Base-by-base conservation (phyloP, 2,113 vertebrate species). In the Aegithalos caudatus region DNA sequence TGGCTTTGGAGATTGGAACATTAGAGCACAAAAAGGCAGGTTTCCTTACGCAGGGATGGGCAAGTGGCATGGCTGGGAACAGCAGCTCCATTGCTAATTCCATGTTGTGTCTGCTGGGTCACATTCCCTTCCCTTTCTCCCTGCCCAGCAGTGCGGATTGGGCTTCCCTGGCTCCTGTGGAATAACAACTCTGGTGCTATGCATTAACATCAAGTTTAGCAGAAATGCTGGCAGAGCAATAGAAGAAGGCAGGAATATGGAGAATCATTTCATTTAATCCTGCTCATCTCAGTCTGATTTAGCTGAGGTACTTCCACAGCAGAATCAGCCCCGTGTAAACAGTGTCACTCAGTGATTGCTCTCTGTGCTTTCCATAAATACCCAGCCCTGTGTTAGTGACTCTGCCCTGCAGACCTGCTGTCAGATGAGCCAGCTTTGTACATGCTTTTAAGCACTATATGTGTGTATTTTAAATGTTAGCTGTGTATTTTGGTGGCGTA, bases 381-480 rank as follows among this genome's bases (percentile, higher is more conserved):
- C 57, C 51, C 84, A 19, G 23, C 7, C 44, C 79, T 76, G 60
- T 10, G 2, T 35, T 47, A 51, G 84, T 28, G 60, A 31, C 71
- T 74, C 51, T 82, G 92, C 54, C 78, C 66, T 76, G 70, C 71
- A 80, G 78, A 87, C 56, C 84, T 74, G 51, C 87, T 86, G 58
- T 92, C 80, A 65, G 47, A 58, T 2, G 2, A 83, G 24, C 79
- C 79, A 64, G 79, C 80, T 86, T 37, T 66, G 66, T 56, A 38
- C 58, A 47, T 69, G 81, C 54, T 94, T 94, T 91, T 87, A 82
- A 95, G 80, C 76, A 19, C 65, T 74, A 1, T 70, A 21, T 44
- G 17, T n/a, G 10, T 86, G 82, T 91, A 73, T 77, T 81, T 67
- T 92, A 93, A 97, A 74, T 17, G 93, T 53, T 93, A 58, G 65